Conservation (phyloP, 2,797 vertebrate species). For the Danio kyathit region DNA sequence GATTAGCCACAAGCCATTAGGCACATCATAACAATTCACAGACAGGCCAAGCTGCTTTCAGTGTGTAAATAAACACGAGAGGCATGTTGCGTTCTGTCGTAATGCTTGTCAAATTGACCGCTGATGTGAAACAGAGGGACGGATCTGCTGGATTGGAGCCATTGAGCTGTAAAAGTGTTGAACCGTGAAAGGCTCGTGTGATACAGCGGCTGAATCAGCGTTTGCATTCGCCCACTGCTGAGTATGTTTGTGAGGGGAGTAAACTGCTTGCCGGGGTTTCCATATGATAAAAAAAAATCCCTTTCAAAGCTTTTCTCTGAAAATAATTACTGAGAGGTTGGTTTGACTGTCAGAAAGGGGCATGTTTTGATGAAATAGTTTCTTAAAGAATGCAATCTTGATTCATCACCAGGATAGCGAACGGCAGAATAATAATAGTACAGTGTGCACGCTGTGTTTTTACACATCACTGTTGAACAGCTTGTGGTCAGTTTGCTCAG, state of each 20-base stretch:
- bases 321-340: neutral
- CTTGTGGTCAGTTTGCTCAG: no score
- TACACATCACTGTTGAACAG: neutral
- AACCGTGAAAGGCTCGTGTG: neutral
- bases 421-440: neutral
- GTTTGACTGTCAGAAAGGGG: neutral
- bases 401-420: neutral
- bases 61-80: neutral
- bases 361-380: neutral
- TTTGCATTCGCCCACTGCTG: neutral
- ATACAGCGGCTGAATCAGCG: neutral
- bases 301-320: slow-evolving; percentile 20
- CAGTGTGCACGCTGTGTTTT: neutral
- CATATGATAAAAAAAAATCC: neutral
- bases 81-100: neutral
- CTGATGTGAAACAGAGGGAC: slow-evolving; percentile 16
- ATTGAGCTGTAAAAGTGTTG: neutral
- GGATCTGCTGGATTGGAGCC: slow-evolving; percentile 10
- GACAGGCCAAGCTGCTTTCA: neutral
- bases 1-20: slow-evolving; percentile 32
- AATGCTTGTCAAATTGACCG: slow-evolving; percentile 11
- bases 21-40: slow-evolving; percentile 17
- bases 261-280: neutral
- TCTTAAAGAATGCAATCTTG: slow-evolving; percentile 7
- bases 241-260: neutral